Percentiles rank a stretch among this genome's conserved stretches.
Evolutionary conservation across 1,140 invertebrate species (phyloP).

Genomic region (Spodoptera frugiperda): DNA sequence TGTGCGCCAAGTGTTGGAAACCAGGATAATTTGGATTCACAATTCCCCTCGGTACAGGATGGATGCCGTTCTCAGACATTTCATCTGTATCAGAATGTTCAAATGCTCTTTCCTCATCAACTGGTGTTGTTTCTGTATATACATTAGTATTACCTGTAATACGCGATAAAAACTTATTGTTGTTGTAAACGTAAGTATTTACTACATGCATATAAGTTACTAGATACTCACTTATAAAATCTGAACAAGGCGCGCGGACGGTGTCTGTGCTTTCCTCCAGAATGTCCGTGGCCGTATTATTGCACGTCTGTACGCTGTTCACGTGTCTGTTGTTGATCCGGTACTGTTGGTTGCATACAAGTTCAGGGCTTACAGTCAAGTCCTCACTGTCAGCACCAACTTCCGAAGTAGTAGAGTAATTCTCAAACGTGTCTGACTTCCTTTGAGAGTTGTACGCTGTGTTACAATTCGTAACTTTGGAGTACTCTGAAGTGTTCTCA

Average conservation of each 20-base stretch:
- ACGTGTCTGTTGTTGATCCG: slow-evolving; percentile 63
- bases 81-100: slow-evolving; percentile 82
- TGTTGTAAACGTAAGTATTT: too few relatives aligned
- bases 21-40: slow-evolving; percentile 93
- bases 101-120: slow-evolving; percentile 75
- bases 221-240: slow-evolving; percentile 58
- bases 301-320: slow-evolving; percentile 47
- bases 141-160: slow-evolving; percentile 59
- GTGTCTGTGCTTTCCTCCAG: slow-evolving; percentile 55
- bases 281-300: slow-evolving; percentile 49
- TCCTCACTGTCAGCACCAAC: slow-evolving; percentile 22
- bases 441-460: slow-evolving; percentile 51
- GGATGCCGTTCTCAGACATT: slow-evolving; percentile 78
- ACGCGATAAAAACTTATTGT: too few relatives aligned
- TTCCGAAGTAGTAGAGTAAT: slow-evolving; percentile 39
- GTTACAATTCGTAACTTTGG: slow-evolving; percentile 60
- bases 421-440: slow-evolving; percentile 46
- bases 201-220: not conserved
- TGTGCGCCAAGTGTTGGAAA: slow-evolving; percentile 88
- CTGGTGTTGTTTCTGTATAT: slow-evolving; percentile 60
- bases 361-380: slow-evolving; percentile 53
- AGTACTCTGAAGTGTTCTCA: slow-evolving; percentile 56
- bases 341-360: slow-evolving; percentile 70
- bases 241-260: slow-evolving; percentile 44
- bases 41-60: slow-evolving; percentile 88